Conservation (phyloP, 2,888 invertebrate genomes). For the Philereme vetulata region DNA sequence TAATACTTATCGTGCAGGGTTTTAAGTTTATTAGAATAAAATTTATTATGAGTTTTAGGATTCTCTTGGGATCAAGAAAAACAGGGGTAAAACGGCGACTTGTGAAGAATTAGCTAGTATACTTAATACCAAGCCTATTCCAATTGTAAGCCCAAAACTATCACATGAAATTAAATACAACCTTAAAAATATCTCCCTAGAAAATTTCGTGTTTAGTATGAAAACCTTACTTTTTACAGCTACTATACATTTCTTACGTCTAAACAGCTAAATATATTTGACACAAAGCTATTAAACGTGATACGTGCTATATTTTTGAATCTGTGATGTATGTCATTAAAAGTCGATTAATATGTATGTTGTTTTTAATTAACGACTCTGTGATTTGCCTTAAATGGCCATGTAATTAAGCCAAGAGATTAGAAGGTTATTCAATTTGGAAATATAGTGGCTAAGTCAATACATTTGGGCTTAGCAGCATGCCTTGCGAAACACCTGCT, state of each 20-base stretch:
- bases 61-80: no score
- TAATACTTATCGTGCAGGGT: no score
- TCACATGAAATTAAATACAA: no score
- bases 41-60: no score
- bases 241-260: constrained; percentile 15
- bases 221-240: constrained; percentile 20
- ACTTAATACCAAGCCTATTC: no score
- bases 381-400: constrained; percentile 16
- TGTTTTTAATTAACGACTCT: constrained; percentile 3
- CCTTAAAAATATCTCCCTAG: no score
- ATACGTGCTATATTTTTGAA: background rate
- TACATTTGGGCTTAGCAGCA: constrained; percentile 2
- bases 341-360: constrained; percentile 15
- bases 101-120: no score
- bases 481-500: constrained; percentile 11
- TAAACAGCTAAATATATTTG: constrained; percentile 18
- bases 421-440: constrained; percentile 15
- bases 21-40: no score
- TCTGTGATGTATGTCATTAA: constrained; percentile 11
- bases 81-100: no score
- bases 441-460: constrained; percentile 4
- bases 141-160: no score
- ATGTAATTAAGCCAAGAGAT: constrained; percentile 17
- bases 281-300: no score
- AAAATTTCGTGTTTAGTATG: no score